phyloP scores from a whole-genome alignment of 2,888 invertebrate genomes.

The Mimumesa dahlbomi region DNA sequence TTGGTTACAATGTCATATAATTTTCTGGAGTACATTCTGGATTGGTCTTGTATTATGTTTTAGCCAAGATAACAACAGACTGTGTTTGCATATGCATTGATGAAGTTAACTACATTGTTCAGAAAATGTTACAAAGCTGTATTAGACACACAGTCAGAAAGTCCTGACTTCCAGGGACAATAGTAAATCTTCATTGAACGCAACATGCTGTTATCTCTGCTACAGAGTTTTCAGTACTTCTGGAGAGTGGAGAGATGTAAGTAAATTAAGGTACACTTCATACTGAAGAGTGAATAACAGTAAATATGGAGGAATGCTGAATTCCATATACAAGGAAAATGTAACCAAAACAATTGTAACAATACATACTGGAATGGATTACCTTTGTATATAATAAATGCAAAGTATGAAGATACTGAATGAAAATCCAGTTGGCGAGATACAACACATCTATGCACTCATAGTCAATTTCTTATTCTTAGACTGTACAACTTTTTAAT shows the following conservation, averaged over 20 bases:
- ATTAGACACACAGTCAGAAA: conserved; percentile 10
- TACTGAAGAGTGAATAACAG: conserved; percentile 24
- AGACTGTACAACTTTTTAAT: conserved; percentile 58
- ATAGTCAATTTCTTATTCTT: conserved; percentile 37
- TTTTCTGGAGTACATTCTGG: background rate
- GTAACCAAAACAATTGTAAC: conserved; percentile 21
- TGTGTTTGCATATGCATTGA: conserved; percentile 9
- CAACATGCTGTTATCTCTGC: conserved; percentile 73
- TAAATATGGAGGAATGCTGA: conserved; percentile 19
- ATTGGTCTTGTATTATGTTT: conserved; percentile 3
- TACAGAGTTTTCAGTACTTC: conserved; percentile 68
- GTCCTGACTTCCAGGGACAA: conserved; percentile 6
- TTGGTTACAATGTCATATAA: conserved; percentile 14
- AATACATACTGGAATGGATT: conserved; percentile 39
- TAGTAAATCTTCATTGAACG: conserved; percentile 38
- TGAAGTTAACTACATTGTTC: conserved; percentile 11
- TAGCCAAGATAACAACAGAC: conserved; percentile 4
- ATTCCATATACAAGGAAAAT: conserved; percentile 21
- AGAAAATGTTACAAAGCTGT: conserved; percentile 4
- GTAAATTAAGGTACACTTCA: conserved; percentile 43
- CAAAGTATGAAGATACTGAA: conserved; percentile 27
- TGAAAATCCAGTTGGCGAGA: conserved; percentile 49
- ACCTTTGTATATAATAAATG: conserved; percentile 34
- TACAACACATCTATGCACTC: conserved; percentile 42
- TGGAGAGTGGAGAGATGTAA: conserved; percentile 56